phyloP scores from a whole-genome alignment of 2,113 vertebrate genomes.

The Equus przewalskii region DNA sequence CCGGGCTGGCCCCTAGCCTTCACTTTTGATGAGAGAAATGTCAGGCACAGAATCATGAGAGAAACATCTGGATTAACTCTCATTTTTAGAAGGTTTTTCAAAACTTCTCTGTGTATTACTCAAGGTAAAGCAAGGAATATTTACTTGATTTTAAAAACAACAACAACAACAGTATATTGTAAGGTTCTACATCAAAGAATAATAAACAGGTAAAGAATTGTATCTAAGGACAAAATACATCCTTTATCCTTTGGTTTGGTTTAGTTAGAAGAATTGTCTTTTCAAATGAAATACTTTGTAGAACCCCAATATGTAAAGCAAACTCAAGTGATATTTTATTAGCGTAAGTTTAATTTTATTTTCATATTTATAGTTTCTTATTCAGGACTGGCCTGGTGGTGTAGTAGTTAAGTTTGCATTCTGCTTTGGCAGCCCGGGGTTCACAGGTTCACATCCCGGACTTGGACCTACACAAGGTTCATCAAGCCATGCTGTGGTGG shows the following conservation, averaged over 20 bases:
- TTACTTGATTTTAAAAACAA: not conserved
- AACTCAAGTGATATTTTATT: constrained; percentile 40
- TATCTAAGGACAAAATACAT: not conserved
- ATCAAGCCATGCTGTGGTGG: no score
- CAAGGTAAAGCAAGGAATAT: constrained; percentile 19
- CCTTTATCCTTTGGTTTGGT: constrained; percentile 12
- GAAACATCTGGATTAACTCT: not conserved
- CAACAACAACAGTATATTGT: not conserved
- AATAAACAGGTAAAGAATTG: not conserved
- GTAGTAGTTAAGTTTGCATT: no score
- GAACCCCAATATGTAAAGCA: not conserved
- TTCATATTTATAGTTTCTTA: constrained; percentile 34
- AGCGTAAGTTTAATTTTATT: not conserved
- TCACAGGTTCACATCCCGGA: no score
- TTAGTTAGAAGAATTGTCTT: constrained; percentile 28
- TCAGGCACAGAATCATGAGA: not conserved
- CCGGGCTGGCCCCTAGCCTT: not conserved
- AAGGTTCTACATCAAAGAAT: constrained; percentile 9
- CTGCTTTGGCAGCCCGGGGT: no score
- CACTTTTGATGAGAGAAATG: not conserved
- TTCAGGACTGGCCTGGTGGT: not conserved
- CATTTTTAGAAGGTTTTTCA: not conserved
- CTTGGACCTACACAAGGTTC: no score
- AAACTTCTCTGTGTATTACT: not conserved
- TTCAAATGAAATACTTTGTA: constrained; percentile 29